Conservation (phyloP, 2,888 invertebrate genomes). For the Andrena camellia region DNA sequence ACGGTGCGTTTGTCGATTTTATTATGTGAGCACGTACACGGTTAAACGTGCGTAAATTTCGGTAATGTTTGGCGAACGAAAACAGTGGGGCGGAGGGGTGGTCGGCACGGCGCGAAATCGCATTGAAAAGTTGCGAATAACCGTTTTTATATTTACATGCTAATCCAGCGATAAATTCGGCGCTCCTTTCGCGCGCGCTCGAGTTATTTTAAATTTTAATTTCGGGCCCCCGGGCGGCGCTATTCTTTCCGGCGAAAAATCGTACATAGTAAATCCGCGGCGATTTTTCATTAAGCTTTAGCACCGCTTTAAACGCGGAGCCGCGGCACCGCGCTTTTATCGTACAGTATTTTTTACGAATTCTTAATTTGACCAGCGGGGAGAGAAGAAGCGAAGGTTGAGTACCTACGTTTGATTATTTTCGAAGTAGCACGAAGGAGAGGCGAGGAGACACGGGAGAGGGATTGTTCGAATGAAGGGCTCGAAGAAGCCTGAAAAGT, state of each 20-base stretch:
- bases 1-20: slow-evolving; percentile 50
- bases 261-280: slow-evolving; percentile 31
- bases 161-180: slow-evolving; percentile 56
- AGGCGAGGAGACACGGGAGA: neutral
- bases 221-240: slow-evolving; percentile 2
- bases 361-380: slow-evolving; percentile 13
- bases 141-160: slow-evolving; percentile 60
- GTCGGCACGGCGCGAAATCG: neutral
- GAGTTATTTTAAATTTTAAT: slow-evolving; percentile 61
- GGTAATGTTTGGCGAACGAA: slow-evolving; percentile 39
- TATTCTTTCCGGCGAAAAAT: slow-evolving; percentile 18
- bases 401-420: neutral
- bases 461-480: neutral
- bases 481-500: neutral
- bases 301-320: neutral
- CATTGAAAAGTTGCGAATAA: slow-evolving; percentile 56
- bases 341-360: slow-evolving; percentile 6
- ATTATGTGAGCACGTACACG: slow-evolving; percentile 52
- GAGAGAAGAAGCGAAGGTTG: neutral
- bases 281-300: slow-evolving; percentile 49
- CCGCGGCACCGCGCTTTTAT: slow-evolving; percentile 4
- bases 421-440: neutral
- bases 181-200: slow-evolving; percentile 34
- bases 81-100: neutral
- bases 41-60: slow-evolving; percentile 56